Evolutionary conservation across 2,797 vertebrate species (phyloP).

Genomic region (Nyctalus aviator): DNA sequence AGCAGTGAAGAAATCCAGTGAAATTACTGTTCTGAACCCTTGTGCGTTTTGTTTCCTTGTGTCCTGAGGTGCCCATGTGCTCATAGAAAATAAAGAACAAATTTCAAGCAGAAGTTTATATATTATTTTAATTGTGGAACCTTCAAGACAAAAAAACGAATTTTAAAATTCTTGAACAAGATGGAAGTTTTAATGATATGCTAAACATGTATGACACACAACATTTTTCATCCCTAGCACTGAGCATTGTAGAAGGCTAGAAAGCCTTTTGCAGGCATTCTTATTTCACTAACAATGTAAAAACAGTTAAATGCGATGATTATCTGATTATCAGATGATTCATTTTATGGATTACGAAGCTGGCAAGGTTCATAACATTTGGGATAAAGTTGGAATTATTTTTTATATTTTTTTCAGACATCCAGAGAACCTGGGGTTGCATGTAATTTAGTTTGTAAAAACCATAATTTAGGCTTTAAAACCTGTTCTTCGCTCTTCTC

Average conservation of each 20-base stretch:
- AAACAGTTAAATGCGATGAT: slow-evolving; percentile 20
- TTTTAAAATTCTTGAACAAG: slow-evolving; percentile 59
- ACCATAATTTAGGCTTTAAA: slow-evolving; percentile 26
- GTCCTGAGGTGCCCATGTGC: neutral
- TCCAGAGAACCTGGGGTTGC: slow-evolving; percentile 23
- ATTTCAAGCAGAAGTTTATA: slow-evolving; percentile 54
- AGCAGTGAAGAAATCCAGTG: neutral
- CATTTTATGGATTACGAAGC: slow-evolving; percentile 47
- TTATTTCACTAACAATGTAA: slow-evolving; percentile 24
- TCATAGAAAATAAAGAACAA: slow-evolving; percentile 47
- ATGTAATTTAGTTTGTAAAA: slow-evolving; percentile 61
- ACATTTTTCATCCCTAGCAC: slow-evolving; percentile 6
- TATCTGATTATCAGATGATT: neutral
- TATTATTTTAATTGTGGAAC: slow-evolving; percentile 30
- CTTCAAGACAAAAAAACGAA: slow-evolving; percentile 32
- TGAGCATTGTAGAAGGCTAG: slow-evolving; percentile 37
- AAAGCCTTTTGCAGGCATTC: slow-evolving; percentile 37
- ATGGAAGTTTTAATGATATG: neutral
- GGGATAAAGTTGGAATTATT: slow-evolving; percentile 20
- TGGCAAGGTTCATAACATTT: slow-evolving; percentile 6
- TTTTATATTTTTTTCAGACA: slow-evolving; percentile 33
- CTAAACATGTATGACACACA: neutral
- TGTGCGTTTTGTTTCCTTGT: slow-evolving; percentile 48
- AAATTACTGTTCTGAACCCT: neutral
- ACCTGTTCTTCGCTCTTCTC: slow-evolving; percentile 49